A percentile compares a stretch with the other conserved stretches of the same genome.
Evolutionary conservation across 35 echinoderm and acorn worm species (phyloP).

Genomic region (Stichopus chloronotus): DNA sequence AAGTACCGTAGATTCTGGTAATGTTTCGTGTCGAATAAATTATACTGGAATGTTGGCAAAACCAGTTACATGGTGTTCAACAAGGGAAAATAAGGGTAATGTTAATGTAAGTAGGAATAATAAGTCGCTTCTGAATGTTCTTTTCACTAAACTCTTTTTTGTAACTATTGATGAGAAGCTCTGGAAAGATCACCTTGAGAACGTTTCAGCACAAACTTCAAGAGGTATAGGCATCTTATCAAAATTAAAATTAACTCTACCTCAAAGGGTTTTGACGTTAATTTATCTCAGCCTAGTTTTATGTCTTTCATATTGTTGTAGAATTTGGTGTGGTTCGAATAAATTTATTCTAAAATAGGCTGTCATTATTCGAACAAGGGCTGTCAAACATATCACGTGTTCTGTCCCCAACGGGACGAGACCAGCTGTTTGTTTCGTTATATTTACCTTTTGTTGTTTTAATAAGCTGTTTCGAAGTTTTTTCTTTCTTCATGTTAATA

Average conservation of each 20-base stretch:
- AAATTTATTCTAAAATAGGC: neutral
- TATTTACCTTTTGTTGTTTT: neutral
- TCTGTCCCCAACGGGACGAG: neutral
- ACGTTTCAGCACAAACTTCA: neutral
- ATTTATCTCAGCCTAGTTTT: neutral
- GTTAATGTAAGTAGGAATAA: neutral
- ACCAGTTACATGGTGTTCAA: neutral
- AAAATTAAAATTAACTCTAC: neutral
- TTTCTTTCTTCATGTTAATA: no score
- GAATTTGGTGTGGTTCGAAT: neutral
- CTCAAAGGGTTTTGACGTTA: neutral
- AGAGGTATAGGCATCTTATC: neutral
- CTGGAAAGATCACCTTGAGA: neutral
- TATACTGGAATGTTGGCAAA: neutral
- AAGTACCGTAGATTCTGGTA: neutral
- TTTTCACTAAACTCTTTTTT: neutral
- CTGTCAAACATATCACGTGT: neutral
- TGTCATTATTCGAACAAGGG: neutral
- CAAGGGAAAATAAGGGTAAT: neutral
- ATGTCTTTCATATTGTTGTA: neutral
- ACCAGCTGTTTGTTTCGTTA: neutral
- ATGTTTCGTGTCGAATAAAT: constrained; percentile 20
- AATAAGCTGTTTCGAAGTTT: neutral
- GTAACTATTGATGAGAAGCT: neutral
- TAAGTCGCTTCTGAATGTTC: neutral